Base-by-base conservation (phyloP, 1,140 invertebrate genomes). In the Tachypleus tridentatus region DNA sequence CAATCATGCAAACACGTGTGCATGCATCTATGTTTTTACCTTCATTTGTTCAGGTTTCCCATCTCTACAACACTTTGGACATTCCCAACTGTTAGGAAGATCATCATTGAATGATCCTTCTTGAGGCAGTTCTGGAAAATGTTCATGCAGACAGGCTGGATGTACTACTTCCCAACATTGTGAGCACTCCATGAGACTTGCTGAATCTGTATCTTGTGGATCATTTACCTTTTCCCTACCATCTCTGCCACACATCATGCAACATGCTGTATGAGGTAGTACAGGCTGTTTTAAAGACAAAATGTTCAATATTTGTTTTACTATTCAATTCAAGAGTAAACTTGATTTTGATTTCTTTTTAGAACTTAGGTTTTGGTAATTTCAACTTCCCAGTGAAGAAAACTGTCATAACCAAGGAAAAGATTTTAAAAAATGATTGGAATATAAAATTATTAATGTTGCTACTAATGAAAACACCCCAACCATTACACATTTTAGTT, bases 31-130 rank as follows among this genome's bases (percentile, higher is more conserved):
- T 29, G 29, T 29, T 29, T 58, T 53, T 11, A 57, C 49, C 51
- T 60, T 60, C 5, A 60, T 52, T 11, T 60, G n/a, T 52, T 60
- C 59, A n/a, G 59, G 59, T 50, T 49, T 52, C 49, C 59, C 7
- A 7, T 52, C 10, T 5, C 51, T 11, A 7, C 51, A 60, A 79
- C 94, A 98, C 59, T 87, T 84, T 3, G 91, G 88, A 79, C 94
- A 98, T 75, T 97, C 93, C 94, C 94, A 98, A 71, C 90, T 93
- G 74, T 95, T 97, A 29, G 93, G 92, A 70, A 96, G 79, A 79
- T 97, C 94, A 75, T 96, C 92, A 77, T 93, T 96, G 53, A 92
- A 79, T 49, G 47, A n/a, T 6, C 59, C 49, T 8, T 60, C 59
- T 29, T 64, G 51, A 48, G n/a, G 49, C 8, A 69, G 51, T 11